Conservation (phyloP, 2,797 vertebrate genomes). For the Aphelocoma californica region DNA sequence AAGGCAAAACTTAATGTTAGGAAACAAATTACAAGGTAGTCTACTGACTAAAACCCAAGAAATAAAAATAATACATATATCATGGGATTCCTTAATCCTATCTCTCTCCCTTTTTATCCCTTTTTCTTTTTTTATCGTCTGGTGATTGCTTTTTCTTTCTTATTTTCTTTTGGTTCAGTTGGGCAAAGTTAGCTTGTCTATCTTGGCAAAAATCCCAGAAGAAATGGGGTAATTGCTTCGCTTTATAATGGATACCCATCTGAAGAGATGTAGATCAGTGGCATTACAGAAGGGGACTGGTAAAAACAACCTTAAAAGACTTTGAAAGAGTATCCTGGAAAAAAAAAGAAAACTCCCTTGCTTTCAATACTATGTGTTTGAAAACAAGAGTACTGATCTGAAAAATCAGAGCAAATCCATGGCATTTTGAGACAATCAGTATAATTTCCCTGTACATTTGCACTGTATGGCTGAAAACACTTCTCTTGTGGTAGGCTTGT, state of each 20-base stretch:
- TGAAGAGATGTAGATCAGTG: neutral
- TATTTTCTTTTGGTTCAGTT: neutral
- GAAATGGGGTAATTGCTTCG: neutral
- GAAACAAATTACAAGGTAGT: neutral
- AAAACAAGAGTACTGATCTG: neutral
- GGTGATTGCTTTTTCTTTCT: neutral
- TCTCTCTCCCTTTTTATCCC: accelerated
- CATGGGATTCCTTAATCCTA: neutral
- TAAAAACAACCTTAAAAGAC: neutral
- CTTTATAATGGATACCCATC: neutral
- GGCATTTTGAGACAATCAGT: neutral
- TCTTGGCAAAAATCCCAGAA: neutral
- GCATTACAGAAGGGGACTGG: neutral
- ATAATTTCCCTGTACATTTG: neutral
- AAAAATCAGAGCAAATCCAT: neutral
- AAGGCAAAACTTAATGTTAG: neutral
- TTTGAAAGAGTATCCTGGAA: neutral
- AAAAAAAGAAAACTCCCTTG: neutral
- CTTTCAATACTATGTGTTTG: neutral
- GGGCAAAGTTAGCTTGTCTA: neutral
- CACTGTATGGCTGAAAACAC: neutral
- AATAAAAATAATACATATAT: neutral
- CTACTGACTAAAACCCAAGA: neutral
- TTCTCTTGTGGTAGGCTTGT: neutral
- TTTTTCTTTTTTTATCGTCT: neutral